Evolutionary conservation across 2,888 invertebrate genomes (phyloP).

Genomic region (Hedychridium roseum): DNA sequence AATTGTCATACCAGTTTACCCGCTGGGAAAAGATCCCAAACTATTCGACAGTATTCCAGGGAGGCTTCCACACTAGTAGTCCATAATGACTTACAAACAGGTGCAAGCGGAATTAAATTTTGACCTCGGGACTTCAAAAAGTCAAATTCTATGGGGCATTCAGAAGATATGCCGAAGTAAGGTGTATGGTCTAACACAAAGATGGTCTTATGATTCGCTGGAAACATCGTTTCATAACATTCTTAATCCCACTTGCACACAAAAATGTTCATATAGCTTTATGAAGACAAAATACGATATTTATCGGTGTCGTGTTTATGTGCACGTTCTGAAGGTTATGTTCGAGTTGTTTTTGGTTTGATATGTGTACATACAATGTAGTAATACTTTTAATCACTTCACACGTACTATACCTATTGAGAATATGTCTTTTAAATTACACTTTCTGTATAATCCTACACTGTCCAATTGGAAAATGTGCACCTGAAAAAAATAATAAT

Average conservation of each 20-base stretch:
- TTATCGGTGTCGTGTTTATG: background rate
- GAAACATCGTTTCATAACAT: conserved; percentile 66
- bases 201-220: conserved; percentile 91
- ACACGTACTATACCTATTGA: too few species aligned
- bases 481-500: too few species aligned
- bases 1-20: conserved; percentile 76
- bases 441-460: too few species aligned
- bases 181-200: conserved; percentile 95
- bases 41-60: conserved; percentile 94
- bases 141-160: conserved; percentile 85
- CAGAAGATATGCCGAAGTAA: conserved; percentile 86
- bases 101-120: conserved; percentile 79
- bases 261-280: conserved; percentile 1
- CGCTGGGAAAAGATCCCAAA: conserved; percentile 95
- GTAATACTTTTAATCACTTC: too few species aligned
- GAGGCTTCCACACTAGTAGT: conserved; percentile 95
- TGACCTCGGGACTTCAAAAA: conserved; percentile 66
- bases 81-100: conserved; percentile 94
- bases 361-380: too few species aligned
- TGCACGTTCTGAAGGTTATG: conserved; percentile 12
- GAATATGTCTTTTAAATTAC: too few species aligned
- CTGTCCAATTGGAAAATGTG: too few species aligned
- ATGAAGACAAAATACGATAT: background rate
- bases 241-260: background rate
- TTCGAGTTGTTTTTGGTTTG: too few species aligned